Evolutionary conservation across 2,888 invertebrate species (phyloP).

Genomic region (Caenorhabditis sp.): DNA sequence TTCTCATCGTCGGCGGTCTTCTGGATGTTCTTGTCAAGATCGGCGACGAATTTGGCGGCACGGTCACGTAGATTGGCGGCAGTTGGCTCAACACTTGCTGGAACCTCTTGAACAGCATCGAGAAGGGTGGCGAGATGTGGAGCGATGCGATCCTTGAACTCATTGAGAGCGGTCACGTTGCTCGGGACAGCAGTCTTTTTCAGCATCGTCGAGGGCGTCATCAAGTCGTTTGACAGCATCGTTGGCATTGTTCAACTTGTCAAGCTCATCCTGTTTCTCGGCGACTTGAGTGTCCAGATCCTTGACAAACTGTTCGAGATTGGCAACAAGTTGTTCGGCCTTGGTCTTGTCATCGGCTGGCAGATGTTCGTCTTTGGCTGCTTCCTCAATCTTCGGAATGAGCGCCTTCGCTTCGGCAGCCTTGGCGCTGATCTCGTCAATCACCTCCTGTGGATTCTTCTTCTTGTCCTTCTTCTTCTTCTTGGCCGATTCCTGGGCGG

Average conservation of each 20-base stretch:
- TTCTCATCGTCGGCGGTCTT: slow-evolving; percentile 53
- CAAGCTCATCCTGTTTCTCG: slow-evolving; percentile 53
- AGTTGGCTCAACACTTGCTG: slow-evolving; percentile 38
- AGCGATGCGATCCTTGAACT: slow-evolving; percentile 47
- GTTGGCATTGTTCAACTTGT: slow-evolving; percentile 51
- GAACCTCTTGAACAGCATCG: slow-evolving; percentile 39
- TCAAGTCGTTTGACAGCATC: slow-evolving; percentile 55
- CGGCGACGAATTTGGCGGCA: slow-evolving; percentile 46
- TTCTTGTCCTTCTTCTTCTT: slow-evolving; percentile 63
- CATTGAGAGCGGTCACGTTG: slow-evolving; percentile 41
- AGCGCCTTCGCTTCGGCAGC: slow-evolving; percentile 38
- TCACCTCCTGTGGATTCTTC: slow-evolving; percentile 44
- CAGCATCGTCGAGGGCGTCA: slow-evolving; percentile 56
- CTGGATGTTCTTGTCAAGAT: slow-evolving; percentile 45
- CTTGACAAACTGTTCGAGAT: slow-evolving; percentile 45
- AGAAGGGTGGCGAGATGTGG: slow-evolving; percentile 44
- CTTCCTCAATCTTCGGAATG: slow-evolving; percentile 52
- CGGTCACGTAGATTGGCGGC: slow-evolving; percentile 39
- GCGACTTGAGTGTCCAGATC: slow-evolving; percentile 48
- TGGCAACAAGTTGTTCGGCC: slow-evolving; percentile 47
- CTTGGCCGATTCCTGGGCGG: slow-evolving; percentile 46
- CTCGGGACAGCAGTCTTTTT: slow-evolving; percentile 49
- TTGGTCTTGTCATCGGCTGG: slow-evolving; percentile 53
- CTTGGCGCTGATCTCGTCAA: slow-evolving; percentile 47
- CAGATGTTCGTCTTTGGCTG: slow-evolving; percentile 46